Base-by-base conservation (phyloP, 2,797 vertebrate species). In the Paramormyrops hopkinsi region DNA sequence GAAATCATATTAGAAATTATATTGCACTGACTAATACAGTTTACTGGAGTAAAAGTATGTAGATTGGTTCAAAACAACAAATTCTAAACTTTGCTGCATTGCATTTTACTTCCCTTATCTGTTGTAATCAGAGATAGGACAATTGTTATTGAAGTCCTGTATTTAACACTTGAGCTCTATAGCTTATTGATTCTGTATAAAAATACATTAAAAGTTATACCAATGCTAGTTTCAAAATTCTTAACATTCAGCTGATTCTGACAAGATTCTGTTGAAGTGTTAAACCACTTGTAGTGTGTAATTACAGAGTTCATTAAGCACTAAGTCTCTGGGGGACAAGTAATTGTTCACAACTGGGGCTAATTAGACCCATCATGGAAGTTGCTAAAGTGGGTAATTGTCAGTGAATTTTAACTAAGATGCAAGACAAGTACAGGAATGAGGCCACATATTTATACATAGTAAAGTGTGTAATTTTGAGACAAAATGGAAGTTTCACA, bases 341-440 rank as follows among this genome's bases (percentile, higher is more conserved):
- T 69, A 85, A 89, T 86, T 86, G 83, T 89, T 79, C 88, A 73
- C 82, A 86, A 84, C 56, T 89, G 29, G 12, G 82, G 76, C 25
- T 89, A 89, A 89, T 89, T 85, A 89, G 54, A 82, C 14, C 46
- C 82, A 46, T 53, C 2, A 44, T n/a, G 54, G 56, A 65, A n/a
- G 54, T 50, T 51, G 8, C 82, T 54, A 69, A 86, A 46, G 79
- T 83, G 44, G 44, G n/a, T 48, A 48, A 54, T 53, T 33, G 25
- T 25, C 25, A 37, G 44, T 54, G 48, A 53, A 11, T 86, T 86
- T 33, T 51, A 86, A 86, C 12, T 29, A 53, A 51, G 6, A 53
- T 37, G 22, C 25, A 69, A 25, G 62, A 33, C 46, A 50, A 50
- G 50, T 84, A 48, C 84, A 86, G 41, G 41, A 84, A 48, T n/a